Conservation (phyloP, 1,140 invertebrate species). For the Pinna nobilis region DNA sequence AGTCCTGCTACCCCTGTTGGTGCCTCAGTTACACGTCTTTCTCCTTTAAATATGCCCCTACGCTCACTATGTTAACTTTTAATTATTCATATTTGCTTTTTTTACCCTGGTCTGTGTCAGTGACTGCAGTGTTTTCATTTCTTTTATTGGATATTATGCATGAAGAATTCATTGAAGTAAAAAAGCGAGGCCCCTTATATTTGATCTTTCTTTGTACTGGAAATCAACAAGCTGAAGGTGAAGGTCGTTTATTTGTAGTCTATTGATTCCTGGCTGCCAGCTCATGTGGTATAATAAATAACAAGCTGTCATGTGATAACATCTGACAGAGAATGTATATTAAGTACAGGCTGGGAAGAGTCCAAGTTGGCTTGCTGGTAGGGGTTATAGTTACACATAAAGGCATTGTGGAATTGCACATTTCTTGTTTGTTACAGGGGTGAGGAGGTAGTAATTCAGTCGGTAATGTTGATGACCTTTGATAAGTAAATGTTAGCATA, state of each 20-base stretch:
- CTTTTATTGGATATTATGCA: too few species aligned
- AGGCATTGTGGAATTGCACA: neutral
- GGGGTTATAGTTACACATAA: constrained; percentile 3
- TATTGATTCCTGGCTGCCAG: constrained; percentile 19
- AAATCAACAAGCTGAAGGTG: too few species aligned
- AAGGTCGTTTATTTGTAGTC: constrained; percentile 17
- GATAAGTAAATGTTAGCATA: neutral
- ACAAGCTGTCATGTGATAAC: neutral
- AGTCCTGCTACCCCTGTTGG: too few species aligned
- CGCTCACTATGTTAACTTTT: too few species aligned
- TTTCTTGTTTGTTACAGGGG: neutral
- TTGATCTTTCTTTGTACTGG: too few species aligned
- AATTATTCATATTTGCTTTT: too few species aligned
- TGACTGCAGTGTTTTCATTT: too few species aligned
- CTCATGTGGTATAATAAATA: constrained; percentile 16
- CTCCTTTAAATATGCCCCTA: too few species aligned
- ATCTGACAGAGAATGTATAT: constrained; percentile 6
- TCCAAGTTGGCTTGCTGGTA: neutral
- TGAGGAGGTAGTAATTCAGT: neutral
- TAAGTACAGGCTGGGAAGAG: neutral
- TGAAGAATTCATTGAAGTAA: too few species aligned
- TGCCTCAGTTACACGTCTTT: too few species aligned
- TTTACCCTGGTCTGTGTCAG: too few species aligned
- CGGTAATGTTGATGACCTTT: neutral
- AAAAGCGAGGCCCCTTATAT: too few species aligned